phyloP scores from a whole-genome alignment of 2,888 invertebrate genomes.

The Brachynemurus nebulosus region DNA sequence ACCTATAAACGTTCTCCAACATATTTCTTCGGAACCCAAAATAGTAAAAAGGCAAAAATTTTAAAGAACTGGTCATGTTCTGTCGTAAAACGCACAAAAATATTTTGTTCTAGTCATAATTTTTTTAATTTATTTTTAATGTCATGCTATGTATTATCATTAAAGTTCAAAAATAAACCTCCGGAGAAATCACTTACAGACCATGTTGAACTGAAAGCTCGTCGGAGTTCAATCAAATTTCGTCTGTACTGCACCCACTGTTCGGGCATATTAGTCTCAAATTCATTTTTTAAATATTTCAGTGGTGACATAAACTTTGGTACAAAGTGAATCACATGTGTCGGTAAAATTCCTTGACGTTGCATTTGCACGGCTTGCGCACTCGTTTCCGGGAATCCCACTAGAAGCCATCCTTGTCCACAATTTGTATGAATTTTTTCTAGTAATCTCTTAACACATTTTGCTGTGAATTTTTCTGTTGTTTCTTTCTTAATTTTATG shows the following conservation, averaged over 20 bases:
- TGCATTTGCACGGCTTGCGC: conserved; percentile 33
- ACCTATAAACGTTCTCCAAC: too few relatives aligned
- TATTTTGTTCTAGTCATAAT: too few relatives aligned
- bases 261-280: conserved; percentile 26
- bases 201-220: conserved; percentile 27
- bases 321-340: conserved; percentile 37
- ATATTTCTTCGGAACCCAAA: too few relatives aligned
- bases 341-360: conserved; percentile 34
- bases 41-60: too few relatives aligned
- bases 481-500: neutral
- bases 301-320: conserved; percentile 30
- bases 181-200: conserved; percentile 25
- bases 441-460: neutral
- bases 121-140: too few relatives aligned
- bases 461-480: neutral
- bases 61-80: too few relatives aligned
- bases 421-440: neutral
- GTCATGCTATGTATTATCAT: too few relatives aligned
- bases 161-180: too few relatives aligned
- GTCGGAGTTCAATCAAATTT: conserved; percentile 26
- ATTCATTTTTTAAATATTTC: conserved; percentile 24
- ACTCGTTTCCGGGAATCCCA: conserved; percentile 31
- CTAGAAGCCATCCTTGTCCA: neutral
- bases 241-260: conserved; percentile 28
- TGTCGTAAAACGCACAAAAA: too few relatives aligned